phyloP scores from a whole-genome alignment of 1,140 invertebrate species.

The Sesamia nonagrioides region DNA sequence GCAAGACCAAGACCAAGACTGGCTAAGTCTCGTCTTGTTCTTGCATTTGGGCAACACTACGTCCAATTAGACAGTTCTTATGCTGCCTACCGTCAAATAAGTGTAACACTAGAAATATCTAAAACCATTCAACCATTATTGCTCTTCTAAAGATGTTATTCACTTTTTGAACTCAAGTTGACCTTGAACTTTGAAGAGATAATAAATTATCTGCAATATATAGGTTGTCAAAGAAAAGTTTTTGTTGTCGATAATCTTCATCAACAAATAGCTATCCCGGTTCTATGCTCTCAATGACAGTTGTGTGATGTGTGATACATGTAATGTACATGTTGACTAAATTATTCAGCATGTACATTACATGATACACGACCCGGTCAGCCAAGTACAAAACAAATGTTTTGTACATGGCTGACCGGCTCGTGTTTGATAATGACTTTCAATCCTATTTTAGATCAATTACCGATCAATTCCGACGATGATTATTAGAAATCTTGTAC shows the following conservation, averaged over 20 bases:
- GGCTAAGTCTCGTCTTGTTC: no score
- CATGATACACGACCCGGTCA: no score
- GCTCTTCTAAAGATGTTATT: neutral
- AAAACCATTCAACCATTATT: neutral
- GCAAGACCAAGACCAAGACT: no score
- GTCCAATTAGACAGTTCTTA: neutral
- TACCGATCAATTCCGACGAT: neutral
- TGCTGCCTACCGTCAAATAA: neutral
- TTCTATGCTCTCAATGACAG: neutral
- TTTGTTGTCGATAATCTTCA: slow-evolving; percentile 23
- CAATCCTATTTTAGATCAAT: slow-evolving; percentile 10
- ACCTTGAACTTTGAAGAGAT: slow-evolving; percentile 11
- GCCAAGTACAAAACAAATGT: slow-evolving; percentile 8
- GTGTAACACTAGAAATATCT: neutral
- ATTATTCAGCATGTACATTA: no score
- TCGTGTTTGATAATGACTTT: slow-evolving; percentile 13
- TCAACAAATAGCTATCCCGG: slow-evolving; percentile 13
- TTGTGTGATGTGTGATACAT: slow-evolving; percentile 10
- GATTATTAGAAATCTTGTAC: neutral
- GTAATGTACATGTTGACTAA: slow-evolving; percentile 23
- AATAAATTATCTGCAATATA: neutral
- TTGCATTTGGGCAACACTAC: no score
- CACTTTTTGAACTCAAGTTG: neutral
- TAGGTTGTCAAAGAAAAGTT: slow-evolving; percentile 3
- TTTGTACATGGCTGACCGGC: neutral